phyloP scores from a whole-genome alignment of 2,113 vertebrate species.

The Oxyura jamaicensis region DNA sequence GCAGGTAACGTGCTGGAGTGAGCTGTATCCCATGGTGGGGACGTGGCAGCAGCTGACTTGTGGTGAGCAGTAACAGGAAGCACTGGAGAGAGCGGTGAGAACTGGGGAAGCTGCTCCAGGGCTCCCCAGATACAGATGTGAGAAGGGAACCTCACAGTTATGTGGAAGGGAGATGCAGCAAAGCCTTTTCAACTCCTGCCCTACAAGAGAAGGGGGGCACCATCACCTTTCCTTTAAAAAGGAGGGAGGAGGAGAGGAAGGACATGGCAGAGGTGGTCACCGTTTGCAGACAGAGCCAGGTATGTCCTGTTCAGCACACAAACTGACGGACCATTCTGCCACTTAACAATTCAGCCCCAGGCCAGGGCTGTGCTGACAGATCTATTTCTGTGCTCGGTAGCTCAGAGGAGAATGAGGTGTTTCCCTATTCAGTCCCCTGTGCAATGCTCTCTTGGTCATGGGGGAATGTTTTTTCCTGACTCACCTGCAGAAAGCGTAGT shows the following conservation, averaged over 20 bases:
- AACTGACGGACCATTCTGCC: neutral
- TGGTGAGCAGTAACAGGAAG: neutral
- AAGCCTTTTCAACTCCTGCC: neutral
- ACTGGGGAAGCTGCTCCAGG: neutral
- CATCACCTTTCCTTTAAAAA: neutral
- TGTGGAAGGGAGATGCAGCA: neutral
- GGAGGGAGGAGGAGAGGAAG: neutral
- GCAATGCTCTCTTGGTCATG: neutral
- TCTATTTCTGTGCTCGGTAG: neutral
- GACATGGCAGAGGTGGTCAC: neutral
- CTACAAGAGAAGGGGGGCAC: neutral
- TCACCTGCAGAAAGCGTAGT: neutral
- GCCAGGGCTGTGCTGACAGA: neutral
- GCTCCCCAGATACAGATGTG: neutral
- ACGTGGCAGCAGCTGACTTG: accelerated
- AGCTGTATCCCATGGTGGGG: accelerated
- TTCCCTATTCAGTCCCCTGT: neutral
- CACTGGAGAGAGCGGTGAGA: neutral
- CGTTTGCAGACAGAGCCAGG: neutral
- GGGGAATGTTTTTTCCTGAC: neutral
- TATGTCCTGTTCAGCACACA: neutral
- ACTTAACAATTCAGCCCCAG: neutral
- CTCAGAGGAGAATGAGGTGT: neutral
- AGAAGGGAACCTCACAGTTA: neutral
- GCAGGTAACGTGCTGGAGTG: neutral